phyloP scores from a whole-genome alignment of 2,797 vertebrate species.

The Mormyrops boulengeri region DNA sequence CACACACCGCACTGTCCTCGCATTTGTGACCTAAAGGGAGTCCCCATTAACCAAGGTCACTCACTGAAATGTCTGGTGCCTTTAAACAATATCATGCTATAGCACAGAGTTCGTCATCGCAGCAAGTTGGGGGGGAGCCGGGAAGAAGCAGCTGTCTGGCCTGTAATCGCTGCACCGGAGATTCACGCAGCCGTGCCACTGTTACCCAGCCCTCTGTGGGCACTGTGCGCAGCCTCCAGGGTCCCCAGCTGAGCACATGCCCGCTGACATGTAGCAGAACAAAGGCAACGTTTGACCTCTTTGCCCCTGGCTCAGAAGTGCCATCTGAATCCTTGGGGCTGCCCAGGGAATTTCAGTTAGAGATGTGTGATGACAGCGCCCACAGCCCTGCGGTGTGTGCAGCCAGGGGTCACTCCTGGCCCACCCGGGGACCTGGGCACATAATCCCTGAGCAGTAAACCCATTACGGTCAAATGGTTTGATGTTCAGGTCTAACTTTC shows the following conservation, averaged over 20 bases:
- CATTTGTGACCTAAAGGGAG: neutral
- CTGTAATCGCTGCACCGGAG: constrained; percentile 55
- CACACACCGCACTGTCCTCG: neutral
- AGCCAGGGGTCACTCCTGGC: neutral
- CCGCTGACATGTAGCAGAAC: neutral
- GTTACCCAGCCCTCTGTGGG: neutral
- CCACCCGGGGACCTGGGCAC: neutral
- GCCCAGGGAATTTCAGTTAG: neutral
- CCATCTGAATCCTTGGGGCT: neutral
- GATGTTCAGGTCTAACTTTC: neutral
- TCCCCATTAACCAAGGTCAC: neutral
- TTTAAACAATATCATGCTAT: neutral
- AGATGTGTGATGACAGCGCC: neutral
- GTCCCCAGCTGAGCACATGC: neutral
- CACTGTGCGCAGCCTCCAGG: neutral
- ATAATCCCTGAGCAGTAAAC: neutral
- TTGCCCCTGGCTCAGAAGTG: neutral
- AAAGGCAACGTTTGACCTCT: constrained; percentile 9
- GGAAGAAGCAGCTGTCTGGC: constrained; percentile 56
- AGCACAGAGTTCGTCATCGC: neutral
- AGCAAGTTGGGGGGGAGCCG: constrained; percentile 34
- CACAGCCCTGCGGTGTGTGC: neutral
- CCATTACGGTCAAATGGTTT: neutral
- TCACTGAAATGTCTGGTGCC: neutral
- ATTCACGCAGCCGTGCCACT: constrained; percentile 29